phyloP scores from a whole-genome alignment of 1,140 invertebrate genomes.

The Apocrypta bakeri region DNA sequence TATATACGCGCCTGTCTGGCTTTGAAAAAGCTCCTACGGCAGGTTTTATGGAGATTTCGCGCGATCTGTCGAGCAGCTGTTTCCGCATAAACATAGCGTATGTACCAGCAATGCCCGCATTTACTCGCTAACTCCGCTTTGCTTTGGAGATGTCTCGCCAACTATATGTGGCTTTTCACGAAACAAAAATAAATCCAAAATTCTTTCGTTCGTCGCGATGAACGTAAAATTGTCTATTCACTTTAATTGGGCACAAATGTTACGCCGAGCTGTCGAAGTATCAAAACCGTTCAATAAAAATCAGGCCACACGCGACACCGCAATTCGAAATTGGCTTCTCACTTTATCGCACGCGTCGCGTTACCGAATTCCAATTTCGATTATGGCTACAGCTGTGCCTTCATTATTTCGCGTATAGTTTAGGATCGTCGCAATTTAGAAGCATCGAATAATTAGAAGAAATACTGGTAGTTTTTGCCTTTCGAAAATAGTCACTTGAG shows the following conservation, averaged over 20 bases:
- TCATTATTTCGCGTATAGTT: constrained; percentile 41
- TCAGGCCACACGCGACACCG: neutral
- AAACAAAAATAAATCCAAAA: neutral
- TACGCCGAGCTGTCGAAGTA: too few species aligned
- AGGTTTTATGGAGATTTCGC: constrained; percentile 46
- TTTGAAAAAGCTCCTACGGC: constrained; percentile 23
- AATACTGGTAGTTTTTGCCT: constrained; percentile 5
- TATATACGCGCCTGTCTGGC: neutral
- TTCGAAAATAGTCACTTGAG: neutral
- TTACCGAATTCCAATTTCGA: neutral
- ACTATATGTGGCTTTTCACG: too few species aligned
- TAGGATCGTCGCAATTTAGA: neutral
- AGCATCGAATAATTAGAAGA: constrained; percentile 33
- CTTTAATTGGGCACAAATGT: too few species aligned
- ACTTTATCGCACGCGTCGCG: neutral
- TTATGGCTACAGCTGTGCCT: neutral
- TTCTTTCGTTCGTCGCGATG: too few species aligned
- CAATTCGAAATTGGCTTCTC: neutral
- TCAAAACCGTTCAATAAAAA: neutral
- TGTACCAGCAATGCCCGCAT: neutral
- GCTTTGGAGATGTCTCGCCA: too few species aligned
- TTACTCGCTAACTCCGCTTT: constrained; percentile 5
- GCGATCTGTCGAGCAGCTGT: constrained; percentile 33
- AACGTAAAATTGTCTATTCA: too few species aligned
- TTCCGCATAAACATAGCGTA: constrained; percentile 34